Conservation (phyloP, 1,140 invertebrate species). For the Solen grandis region DNA sequence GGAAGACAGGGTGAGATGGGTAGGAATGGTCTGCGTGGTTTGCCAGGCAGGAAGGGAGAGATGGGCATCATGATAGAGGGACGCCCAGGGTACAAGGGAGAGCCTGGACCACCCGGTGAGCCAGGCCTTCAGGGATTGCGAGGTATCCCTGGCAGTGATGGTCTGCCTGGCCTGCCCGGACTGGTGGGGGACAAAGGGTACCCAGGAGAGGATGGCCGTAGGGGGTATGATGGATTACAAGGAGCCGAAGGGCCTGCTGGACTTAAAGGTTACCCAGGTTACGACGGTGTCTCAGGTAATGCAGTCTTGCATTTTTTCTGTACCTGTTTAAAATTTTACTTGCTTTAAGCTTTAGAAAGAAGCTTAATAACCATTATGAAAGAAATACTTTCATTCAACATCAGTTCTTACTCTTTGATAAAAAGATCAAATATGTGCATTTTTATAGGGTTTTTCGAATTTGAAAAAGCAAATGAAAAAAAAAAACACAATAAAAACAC, state of each 20-base stretch:
- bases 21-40: slow-evolving; percentile 39
- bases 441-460: too few relatives aligned
- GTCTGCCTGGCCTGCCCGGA: slow-evolving; percentile 64
- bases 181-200: slow-evolving; percentile 58
- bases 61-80: slow-evolving; percentile 80
- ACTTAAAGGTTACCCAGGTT: slow-evolving; percentile 49
- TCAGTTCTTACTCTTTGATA: too few relatives aligned
- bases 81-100: slow-evolving; percentile 64
- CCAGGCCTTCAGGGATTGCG: slow-evolving; percentile 54
- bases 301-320: too few relatives aligned
- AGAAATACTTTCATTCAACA: too few relatives aligned
- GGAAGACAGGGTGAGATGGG: slow-evolving; percentile 54
- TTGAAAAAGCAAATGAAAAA: too few relatives aligned
- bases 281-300: slow-evolving; percentile 51
- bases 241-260: slow-evolving; percentile 54
- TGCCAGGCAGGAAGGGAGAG: slow-evolving; percentile 75
- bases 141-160: slow-evolving; percentile 60
- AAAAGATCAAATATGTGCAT: too few relatives aligned
- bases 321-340: too few relatives aligned
- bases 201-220: slow-evolving; percentile 32
- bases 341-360: too few relatives aligned
- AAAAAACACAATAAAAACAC: too few relatives aligned
- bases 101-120: slow-evolving; percentile 80
- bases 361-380: too few relatives aligned
- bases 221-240: slow-evolving; percentile 38